phyloP scores from a whole-genome alignment of 2,113 vertebrate species.

The Gymnobelideus leadbeateri region DNA sequence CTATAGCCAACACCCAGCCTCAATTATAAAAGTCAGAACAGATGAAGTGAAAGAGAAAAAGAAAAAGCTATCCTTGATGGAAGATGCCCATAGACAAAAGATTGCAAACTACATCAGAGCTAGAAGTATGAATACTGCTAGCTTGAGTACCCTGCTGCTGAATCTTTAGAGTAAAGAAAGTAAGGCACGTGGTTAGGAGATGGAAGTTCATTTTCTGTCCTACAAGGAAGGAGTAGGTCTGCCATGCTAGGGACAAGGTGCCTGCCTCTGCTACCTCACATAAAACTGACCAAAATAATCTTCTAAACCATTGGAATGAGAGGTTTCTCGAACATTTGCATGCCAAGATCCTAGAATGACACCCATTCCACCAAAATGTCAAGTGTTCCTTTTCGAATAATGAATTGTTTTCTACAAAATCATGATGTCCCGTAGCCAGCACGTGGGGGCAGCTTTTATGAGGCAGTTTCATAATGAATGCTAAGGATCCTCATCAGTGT shows the following conservation, averaged over 20 bases:
- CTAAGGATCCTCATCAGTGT: constrained; percentile 24
- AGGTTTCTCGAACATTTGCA: constrained; percentile 3
- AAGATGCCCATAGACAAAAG: background rate
- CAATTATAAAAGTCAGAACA: constrained; percentile 41
- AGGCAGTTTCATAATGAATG: constrained; percentile 47
- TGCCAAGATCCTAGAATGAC: background rate
- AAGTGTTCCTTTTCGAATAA: constrained; percentile 36
- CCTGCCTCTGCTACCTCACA: constrained; percentile 25
- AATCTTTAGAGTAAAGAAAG: background rate
- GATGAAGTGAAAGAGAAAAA: constrained; percentile 19
- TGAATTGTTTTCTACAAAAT: constrained; percentile 28
- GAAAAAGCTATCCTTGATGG: constrained; percentile 4
- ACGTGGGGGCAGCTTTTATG: constrained; percentile 37
- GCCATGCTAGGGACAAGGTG: background rate
- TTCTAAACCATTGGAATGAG: background rate
- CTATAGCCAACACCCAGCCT: background rate
- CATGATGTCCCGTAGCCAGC: constrained; percentile 37
- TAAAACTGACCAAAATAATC: background rate
- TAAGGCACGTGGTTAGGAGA: background rate
- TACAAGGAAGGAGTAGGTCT: background rate
- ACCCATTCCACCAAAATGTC: background rate
- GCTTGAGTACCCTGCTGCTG: background rate
- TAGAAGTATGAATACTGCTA: background rate
- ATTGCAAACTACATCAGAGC: background rate
- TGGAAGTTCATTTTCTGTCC: constrained; percentile 1